Base-by-base conservation (phyloP, 1,140 invertebrate species). In the Liolophura sinensis region DNA sequence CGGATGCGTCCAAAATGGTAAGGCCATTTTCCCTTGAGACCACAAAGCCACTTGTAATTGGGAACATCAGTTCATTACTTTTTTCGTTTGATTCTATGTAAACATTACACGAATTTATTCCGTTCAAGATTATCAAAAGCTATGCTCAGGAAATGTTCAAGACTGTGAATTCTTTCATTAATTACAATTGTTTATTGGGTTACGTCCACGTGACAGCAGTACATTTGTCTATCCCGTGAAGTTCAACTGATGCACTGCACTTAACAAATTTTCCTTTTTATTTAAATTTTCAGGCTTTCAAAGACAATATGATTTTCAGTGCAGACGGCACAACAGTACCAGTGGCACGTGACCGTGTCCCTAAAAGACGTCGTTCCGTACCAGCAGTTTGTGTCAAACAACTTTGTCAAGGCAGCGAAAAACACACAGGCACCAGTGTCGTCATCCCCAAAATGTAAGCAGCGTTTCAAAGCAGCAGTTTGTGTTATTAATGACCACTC, bases 241-340 rank as follows among this genome's bases (percentile, higher is more conserved):
- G 31, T 40, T 40, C 31, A 40, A 40, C 3, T 5, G 3, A 40
- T 40, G 31, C 31, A 9, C 31, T 40, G 31, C 9, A 40, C 31
- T 40, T 40, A 40, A 40, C 31, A 40, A 40, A 40, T 40, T 3
- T 40, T 40, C 31, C 31, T 40, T 80, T 78, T 27, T 81, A 80
- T 52, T 79, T 79, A 56, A 81, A 80, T 52, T 69, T 68, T 20
- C 77, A 82, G 58, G 65, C 77, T n/a, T 73, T 76, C 22, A 72
- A 78, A 49, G 62, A 73, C 7, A 62, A 68, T 25, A 49, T 61
- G 15, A 47, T 40, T 60, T 74, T 31, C 68, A 73, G 62, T 25
- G 54, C 48, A 9, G 70, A 72, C 4, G 60, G 62, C 20, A 5
- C 51, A 6, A 57, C 61, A 27, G 48, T 60, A n/a, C 54, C 65